Conservation (phyloP, 2,888 invertebrate species). For the Patella pellucida region DNA sequence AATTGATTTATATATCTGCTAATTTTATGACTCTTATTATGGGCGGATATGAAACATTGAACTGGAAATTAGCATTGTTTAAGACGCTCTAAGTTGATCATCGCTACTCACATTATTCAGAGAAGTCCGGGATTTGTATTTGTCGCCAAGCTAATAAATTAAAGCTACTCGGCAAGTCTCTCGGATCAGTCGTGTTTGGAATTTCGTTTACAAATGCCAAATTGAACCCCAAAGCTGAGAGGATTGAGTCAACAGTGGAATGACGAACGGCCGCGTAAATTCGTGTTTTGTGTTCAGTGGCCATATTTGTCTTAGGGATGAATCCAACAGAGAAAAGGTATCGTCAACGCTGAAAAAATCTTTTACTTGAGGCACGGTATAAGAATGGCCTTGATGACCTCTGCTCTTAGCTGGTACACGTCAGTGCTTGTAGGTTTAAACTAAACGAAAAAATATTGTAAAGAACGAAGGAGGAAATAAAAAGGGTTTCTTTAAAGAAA, state of each 20-base stretch:
- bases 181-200: background rate
- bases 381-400: slow-evolving; percentile 10
- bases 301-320: slow-evolving; percentile 6
- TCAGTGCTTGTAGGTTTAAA: slow-evolving; percentile 6
- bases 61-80: too few relatives aligned
- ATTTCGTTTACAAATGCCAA: slow-evolving; percentile 8
- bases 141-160: slow-evolving; percentile 6
- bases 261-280: slow-evolving; percentile 3
- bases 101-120: too few relatives aligned
- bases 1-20: too few relatives aligned
- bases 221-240: background rate
- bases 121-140: background rate
- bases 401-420: slow-evolving; percentile 5
- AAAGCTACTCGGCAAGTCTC: background rate
- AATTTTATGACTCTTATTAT: too few relatives aligned
- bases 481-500: too few relatives aligned
- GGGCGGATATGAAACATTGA: too few relatives aligned
- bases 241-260: slow-evolving; percentile 2
- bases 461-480: too few relatives aligned
- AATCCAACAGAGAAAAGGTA: background rate
- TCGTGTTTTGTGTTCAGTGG: slow-evolving; percentile 11
- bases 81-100: too few relatives aligned
- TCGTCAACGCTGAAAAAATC: background rate
- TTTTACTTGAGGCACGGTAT: slow-evolving; percentile 3
- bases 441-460: background rate